These are phyloP conservation scores for Neotragus moschatus DNA, from an alignment of 2,113 vertebrate genomes.

Conservation along the genomic window DNA sequence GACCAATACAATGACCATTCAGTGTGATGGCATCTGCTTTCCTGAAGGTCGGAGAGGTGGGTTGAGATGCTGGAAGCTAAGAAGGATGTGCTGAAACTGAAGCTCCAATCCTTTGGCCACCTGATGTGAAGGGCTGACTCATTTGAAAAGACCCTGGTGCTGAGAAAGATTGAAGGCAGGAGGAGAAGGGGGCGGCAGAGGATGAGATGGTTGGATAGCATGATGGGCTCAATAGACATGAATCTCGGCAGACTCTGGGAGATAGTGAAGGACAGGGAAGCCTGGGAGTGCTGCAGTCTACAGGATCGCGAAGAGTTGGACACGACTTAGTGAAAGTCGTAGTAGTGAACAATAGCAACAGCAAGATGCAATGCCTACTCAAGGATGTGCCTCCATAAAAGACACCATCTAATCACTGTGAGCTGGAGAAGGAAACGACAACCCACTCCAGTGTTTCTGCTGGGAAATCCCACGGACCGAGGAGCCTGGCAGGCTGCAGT, in stretches of 20 bases:
- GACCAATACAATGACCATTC: background rate
- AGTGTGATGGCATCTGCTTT: background rate
- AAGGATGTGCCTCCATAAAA: background rate
- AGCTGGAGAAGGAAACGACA: background rate
- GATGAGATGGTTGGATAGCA: background rate
- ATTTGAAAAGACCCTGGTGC: background rate
- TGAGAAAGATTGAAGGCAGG: background rate
- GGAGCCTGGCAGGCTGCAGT: background rate
- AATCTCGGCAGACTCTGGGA: background rate
- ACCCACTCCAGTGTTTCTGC: background rate
- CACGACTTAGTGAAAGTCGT: background rate
- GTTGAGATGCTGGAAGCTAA: too few relatives aligned
- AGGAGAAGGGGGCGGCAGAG: accelerated
- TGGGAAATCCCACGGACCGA: background rate
- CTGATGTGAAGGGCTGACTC: background rate
- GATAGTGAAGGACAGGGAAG: background rate
- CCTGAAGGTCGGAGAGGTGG: background rate
- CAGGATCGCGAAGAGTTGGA: background rate
- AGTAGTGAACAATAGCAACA: background rate
- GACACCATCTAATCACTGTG: background rate
- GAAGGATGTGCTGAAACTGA: background rate
- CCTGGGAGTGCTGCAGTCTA: background rate
- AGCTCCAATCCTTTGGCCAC: background rate
- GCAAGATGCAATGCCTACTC: background rate
- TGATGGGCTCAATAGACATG: background rate